Percentiles rank a stretch among this genome's conserved stretches.
Conservation (phyloP, 2,797 vertebrate species). For the Ambastaia sidthimunki region DNA sequence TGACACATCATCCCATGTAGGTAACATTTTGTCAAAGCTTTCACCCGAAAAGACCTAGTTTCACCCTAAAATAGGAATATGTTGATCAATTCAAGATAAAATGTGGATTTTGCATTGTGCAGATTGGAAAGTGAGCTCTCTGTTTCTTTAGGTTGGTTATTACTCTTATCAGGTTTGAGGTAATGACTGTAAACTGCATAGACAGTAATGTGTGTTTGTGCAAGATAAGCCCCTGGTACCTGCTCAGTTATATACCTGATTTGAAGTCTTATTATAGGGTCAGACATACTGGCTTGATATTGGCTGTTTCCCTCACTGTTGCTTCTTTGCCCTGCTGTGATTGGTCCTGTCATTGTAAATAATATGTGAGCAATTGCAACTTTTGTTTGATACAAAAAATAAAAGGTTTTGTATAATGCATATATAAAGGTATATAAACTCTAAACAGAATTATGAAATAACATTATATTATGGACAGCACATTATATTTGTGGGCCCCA, state of each 20-base stretch:
- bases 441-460: not conserved
- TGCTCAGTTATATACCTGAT: constrained; percentile 36
- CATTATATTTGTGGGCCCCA: not conserved
- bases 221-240: constrained; percentile 68
- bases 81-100: constrained; percentile 19
- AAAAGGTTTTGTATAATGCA: not conserved
- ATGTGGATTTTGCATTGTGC: constrained; percentile 1
- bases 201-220: constrained; percentile 61
- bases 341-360: constrained; percentile 1
- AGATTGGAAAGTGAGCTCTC: not conserved
- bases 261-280: constrained; percentile 55
- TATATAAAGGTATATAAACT: not conserved
- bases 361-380: not conserved
- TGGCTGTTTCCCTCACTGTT: constrained; percentile 46
- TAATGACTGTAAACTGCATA: constrained; percentile 59
- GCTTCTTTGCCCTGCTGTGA: constrained; percentile 49
- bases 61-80: not conserved
- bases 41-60: not conserved
- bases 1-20: not conserved
- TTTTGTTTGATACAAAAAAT: not conserved
- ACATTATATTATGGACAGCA: not conserved
- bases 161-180: constrained; percentile 44
- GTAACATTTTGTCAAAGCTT: not conserved
- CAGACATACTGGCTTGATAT: constrained; percentile 6
- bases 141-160: constrained; percentile 15